These are phyloP conservation scores for Mus caroli DNA, from an alignment of 2,797 vertebrate genomes.

Conservation along the genomic window DNA sequence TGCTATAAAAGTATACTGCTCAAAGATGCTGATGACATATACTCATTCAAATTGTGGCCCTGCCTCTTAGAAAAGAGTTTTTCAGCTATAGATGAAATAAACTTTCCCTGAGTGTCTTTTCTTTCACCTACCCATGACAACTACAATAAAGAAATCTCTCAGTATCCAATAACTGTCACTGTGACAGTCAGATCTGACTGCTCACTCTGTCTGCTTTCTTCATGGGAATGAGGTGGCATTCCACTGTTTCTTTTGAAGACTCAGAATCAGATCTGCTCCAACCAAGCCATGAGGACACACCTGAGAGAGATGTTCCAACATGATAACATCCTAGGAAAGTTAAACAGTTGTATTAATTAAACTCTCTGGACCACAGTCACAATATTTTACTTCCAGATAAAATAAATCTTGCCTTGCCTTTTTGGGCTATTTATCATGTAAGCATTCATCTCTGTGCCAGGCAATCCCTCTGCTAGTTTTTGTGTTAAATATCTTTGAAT, in stretches of 20 bases:
- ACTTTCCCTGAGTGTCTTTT: not conserved
- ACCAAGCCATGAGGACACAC: slow-evolving; percentile 72
- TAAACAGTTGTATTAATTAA: slow-evolving; percentile 82
- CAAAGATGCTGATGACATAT: not conserved
- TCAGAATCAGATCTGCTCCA: slow-evolving; percentile 73
- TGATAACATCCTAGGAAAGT: slow-evolving; percentile 84
- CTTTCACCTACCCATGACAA: slow-evolving; percentile 26
- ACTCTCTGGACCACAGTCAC: slow-evolving; percentile 79
- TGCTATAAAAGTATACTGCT: slow-evolving; percentile 17
- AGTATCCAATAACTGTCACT: not conserved
- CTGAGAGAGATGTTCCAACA: slow-evolving; percentile 68
- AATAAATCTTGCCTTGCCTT: slow-evolving; percentile 78
- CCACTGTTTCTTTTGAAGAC: not conserved
- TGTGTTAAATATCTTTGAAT: slow-evolving; percentile 76
- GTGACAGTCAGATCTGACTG: slow-evolving; percentile 60
- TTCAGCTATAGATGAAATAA: not conserved
- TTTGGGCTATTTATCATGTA: slow-evolving; percentile 51
- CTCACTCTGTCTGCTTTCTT: slow-evolving; percentile 67
- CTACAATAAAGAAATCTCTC: not conserved
- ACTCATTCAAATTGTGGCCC: not conserved
- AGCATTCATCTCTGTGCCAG: slow-evolving; percentile 37
- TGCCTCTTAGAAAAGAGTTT: not conserved
- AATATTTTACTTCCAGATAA: slow-evolving; percentile 72
- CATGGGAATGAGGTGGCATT: not conserved
- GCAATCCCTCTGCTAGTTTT: slow-evolving; percentile 64